Percentiles rank a stretch among this genome's conserved stretches.
Evolutionary conservation across 2,797 vertebrate species (phyloP).

Genomic region (Pristis pectinata): DNA sequence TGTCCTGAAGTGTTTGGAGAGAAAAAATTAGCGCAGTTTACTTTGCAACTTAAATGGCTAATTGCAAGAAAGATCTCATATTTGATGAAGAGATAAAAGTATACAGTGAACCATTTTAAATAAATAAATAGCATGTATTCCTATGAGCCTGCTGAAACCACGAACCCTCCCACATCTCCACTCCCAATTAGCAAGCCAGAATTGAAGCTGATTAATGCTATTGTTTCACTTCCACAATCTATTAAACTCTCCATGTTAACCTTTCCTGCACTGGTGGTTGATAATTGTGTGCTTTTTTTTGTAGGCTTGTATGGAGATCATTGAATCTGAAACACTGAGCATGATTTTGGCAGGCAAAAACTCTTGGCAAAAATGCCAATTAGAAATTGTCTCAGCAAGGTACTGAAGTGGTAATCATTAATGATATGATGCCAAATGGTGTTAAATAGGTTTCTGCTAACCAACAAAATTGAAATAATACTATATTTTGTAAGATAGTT

Average conservation of each 20-base stretch:
- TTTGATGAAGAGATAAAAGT: background rate
- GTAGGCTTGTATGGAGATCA: background rate
- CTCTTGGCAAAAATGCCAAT: background rate
- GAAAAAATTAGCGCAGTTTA: background rate
- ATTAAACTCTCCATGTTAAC: background rate
- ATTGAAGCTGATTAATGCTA: background rate
- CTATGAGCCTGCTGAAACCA: background rate
- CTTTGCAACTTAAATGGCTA: background rate
- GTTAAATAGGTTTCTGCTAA: background rate
- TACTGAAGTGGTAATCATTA: background rate
- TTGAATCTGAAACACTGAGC: background rate
- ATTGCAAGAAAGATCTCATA: background rate
- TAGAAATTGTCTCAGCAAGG: background rate
- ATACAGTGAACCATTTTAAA: background rate
- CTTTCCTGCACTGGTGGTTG: background rate
- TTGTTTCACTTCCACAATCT: background rate
- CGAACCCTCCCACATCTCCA: background rate
- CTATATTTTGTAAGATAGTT: background rate
- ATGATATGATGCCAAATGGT: background rate
- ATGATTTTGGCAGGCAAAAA: background rate
- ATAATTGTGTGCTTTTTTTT: background rate
- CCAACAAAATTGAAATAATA: background rate
- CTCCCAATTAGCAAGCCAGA: background rate
- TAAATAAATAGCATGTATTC: background rate
- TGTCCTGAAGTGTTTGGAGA: background rate